Conservation (phyloP, 92 coral and sea anemone species). For the Bergia sp. region DNA sequence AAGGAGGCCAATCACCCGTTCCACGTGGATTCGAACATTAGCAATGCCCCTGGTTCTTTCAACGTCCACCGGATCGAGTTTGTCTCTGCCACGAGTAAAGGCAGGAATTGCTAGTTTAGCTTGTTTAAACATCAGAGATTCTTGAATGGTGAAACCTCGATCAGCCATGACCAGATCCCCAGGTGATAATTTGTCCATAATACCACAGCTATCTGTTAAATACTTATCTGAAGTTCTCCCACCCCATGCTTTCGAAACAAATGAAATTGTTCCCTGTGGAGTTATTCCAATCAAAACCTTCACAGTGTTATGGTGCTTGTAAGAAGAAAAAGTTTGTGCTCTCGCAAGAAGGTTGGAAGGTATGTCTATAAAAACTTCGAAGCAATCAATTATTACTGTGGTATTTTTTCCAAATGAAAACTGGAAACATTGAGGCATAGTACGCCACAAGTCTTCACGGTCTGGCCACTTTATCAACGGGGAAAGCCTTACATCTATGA, state of each 20-base stretch:
- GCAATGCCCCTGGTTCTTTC: slow-evolving; percentile 54
- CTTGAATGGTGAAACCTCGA: slow-evolving; percentile 46
- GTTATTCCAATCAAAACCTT: slow-evolving; percentile 68
- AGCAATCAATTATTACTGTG: slow-evolving; percentile 62
- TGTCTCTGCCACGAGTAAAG: slow-evolving; percentile 35
- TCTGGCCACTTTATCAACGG: slow-evolving; percentile 40
- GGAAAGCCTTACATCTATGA: no score
- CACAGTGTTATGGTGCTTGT: slow-evolving; percentile 64
- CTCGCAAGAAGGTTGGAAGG: slow-evolving; percentile 58
- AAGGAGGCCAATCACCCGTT: slow-evolving; percentile 45
- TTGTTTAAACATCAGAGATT: slow-evolving; percentile 2
- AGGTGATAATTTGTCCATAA: slow-evolving; percentile 33
- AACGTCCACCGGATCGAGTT: slow-evolving; percentile 48
- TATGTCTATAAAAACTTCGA: slow-evolving; percentile 52
- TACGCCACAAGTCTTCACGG: slow-evolving; percentile 43
- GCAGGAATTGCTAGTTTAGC: slow-evolving; percentile 52
- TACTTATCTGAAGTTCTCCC: slow-evolving; percentile 60
- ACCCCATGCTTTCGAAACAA: slow-evolving; percentile 62
- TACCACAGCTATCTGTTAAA: slow-evolving; percentile 51
- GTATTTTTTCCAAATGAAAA: slow-evolving; percentile 54
- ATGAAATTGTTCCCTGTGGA: slow-evolving; percentile 61
- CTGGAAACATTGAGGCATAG: slow-evolving; percentile 64
- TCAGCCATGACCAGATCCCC: slow-evolving; percentile 69
- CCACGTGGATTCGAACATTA: slow-evolving; percentile 48
- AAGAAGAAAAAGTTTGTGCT: slow-evolving; percentile 56